phyloP scores from a whole-genome alignment of 2,888 invertebrate species.

The Monopis laevigella region DNA sequence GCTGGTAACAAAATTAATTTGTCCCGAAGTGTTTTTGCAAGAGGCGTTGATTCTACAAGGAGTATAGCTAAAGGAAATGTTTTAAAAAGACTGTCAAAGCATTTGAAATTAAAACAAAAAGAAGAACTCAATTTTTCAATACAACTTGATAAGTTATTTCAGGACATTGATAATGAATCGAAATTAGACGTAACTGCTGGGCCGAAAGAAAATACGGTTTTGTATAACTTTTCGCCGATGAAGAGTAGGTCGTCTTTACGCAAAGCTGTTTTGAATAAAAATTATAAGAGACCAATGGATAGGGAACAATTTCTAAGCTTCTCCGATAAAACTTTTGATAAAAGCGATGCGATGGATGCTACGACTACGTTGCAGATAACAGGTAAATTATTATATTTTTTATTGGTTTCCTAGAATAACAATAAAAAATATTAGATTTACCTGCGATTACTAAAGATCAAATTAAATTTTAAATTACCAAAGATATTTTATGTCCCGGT shows the following conservation, averaged over 20 bases:
- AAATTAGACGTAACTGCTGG: slow-evolving; percentile 18
- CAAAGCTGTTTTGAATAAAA: slow-evolving; percentile 38
- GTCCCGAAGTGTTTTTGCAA: slow-evolving; percentile 43
- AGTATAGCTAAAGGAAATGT: slow-evolving; percentile 37
- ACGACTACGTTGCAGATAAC: slow-evolving; percentile 47
- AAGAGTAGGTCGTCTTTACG: slow-evolving; percentile 41
- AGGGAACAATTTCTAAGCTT: slow-evolving; percentile 13
- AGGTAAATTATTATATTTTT: slow-evolving; percentile 28
- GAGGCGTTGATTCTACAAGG: slow-evolving; percentile 33
- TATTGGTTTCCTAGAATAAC: too few species aligned
- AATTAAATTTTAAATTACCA: too few species aligned
- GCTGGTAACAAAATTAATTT: slow-evolving; percentile 22
- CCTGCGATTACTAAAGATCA: too few species aligned
- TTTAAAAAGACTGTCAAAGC: slow-evolving; percentile 36
- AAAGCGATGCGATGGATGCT: slow-evolving; percentile 35
- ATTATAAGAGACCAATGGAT: slow-evolving; percentile 24
- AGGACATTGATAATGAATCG: slow-evolving; percentile 21
- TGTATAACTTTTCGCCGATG: slow-evolving; percentile 41
- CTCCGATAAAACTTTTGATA: slow-evolving; percentile 16
- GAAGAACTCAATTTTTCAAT: slow-evolving; percentile 47
- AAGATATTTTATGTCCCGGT: too few species aligned
- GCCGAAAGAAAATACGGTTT: slow-evolving; percentile 32
- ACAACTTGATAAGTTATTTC: slow-evolving; percentile 43
- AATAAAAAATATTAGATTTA: too few species aligned
- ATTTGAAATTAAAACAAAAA: slow-evolving; percentile 32